Evolutionary conservation across 2,113 vertebrate species (phyloP).

Genomic region (Calyptommatus sinebrachiatus): DNA sequence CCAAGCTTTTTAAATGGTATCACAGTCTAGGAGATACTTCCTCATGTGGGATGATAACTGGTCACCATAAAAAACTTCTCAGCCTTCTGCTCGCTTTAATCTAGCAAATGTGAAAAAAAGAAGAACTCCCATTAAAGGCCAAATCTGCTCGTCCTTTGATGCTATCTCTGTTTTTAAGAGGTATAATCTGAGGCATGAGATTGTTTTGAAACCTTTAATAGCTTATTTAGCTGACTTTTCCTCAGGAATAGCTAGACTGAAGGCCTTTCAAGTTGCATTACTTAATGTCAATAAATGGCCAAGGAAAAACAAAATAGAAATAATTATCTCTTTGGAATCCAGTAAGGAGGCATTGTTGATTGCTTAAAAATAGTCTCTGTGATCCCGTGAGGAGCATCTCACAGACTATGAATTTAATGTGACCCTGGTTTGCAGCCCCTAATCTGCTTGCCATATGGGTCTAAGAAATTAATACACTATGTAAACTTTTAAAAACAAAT

Average conservation of each 20-base stretch:
- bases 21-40: conserved; percentile 25
- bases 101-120: conserved; percentile 31
- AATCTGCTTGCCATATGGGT: background rate
- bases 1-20: conserved; percentile 51
- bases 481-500: background rate
- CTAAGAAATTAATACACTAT: background rate
- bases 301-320: conserved; percentile 51
- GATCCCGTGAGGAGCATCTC: conserved; percentile 31
- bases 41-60: background rate
- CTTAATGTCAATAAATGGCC: conserved; percentile 51
- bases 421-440: background rate
- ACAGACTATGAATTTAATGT: background rate
- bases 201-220: conserved; percentile 59
- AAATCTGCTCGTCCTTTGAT: conserved; percentile 61
- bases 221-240: conserved; percentile 45
- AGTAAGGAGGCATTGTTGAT: background rate
- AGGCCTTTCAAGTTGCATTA: conserved; percentile 62
- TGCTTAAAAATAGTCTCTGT: conserved; percentile 27
- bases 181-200: conserved; percentile 47
- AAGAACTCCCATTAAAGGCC: conserved; percentile 38
- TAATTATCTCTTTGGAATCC: conserved; percentile 49
- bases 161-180: conserved; percentile 45
- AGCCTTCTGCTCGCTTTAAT: conserved; percentile 34
- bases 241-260: conserved; percentile 67
- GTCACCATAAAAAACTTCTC: conserved; percentile 36